These are phyloP conservation scores for Agrochola lota DNA, from an alignment of 2,888 invertebrate species.

Conservation along the genomic window DNA sequence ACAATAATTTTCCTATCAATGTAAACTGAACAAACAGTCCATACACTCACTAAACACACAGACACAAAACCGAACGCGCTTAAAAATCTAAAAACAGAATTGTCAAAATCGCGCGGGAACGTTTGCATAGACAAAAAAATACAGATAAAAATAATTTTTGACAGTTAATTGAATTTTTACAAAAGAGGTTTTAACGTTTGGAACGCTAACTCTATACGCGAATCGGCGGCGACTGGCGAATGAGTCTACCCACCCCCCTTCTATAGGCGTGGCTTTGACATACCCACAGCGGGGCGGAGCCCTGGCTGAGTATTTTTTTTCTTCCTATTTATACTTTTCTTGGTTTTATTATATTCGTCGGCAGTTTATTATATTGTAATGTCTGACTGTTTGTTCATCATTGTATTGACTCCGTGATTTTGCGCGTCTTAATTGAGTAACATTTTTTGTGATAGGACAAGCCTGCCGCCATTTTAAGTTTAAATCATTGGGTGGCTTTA, in stretches of 20 bases:
- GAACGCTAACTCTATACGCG: slow-evolving; percentile 82
- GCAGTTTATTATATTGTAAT: slow-evolving; percentile 87
- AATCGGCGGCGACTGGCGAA: slow-evolving; percentile 84
- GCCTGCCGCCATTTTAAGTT: slow-evolving; percentile 64
- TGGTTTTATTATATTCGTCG: slow-evolving; percentile 81
- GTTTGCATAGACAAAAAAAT: slow-evolving; percentile 39
- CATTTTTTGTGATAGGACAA: slow-evolving; percentile 66
- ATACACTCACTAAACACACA: slow-evolving; percentile 64
- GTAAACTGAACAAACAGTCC: slow-evolving; percentile 54
- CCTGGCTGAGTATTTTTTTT: slow-evolving; percentile 69
- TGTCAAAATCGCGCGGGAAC: slow-evolving; percentile 64
- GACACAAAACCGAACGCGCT: slow-evolving; percentile 61
- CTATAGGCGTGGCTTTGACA: slow-evolving; percentile 77
- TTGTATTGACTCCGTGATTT: slow-evolving; percentile 75
- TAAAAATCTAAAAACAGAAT: slow-evolving; percentile 42
- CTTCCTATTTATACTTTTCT: slow-evolving; percentile 79
- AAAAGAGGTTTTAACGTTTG: slow-evolving; percentile 67
- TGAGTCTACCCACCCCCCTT: slow-evolving; percentile 76
- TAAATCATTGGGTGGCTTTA: slow-evolving; percentile 57
- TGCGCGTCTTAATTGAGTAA: slow-evolving; percentile 79
- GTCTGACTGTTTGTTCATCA: slow-evolving; percentile 82
- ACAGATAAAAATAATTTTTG: slow-evolving; percentile 57
- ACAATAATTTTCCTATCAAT: slow-evolving; percentile 42
- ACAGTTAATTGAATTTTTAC: slow-evolving; percentile 67
- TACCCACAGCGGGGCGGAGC: slow-evolving; percentile 78